Base-by-base conservation (phyloP, 2,888 invertebrate genomes). In the Drosophila hamatofila region DNA sequence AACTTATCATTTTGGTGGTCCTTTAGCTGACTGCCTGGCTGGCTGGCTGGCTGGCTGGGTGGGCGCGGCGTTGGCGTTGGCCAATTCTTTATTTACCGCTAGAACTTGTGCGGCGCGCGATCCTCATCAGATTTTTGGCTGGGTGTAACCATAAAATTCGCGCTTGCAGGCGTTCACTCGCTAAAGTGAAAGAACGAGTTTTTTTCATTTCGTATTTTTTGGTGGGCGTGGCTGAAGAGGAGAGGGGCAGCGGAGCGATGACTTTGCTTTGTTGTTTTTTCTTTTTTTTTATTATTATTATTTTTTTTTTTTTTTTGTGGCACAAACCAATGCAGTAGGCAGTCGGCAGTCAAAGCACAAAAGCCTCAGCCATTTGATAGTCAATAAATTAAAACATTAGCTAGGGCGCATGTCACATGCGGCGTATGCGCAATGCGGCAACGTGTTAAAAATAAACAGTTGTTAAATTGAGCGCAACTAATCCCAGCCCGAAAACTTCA, bases 131-230 rank as follows among this genome's bases (percentile, higher is more conserved):
- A 61, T 59, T 58, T 75, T 72, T 51, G 73, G 75, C 73, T 83
- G 87, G 91, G 91, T 90, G 91, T 90, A 83, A 56, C 90, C 91
- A 86, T 84, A 81, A 90, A 88, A 90, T 90, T 90, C 91, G 87
- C 91, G 89, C 91, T 89, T 80, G 81, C 75, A 78, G 80, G 75
- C 81, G 48, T 49, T 49, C 65, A 69, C 37, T 25, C 37, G 37
- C 21, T 33, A 79, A 79, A 80, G 75, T 82, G 76, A 88, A 88
- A 83, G 81, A 90, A 90, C 89, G 52, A 70, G 90, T 88, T 85
- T 57, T 21, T 37, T 25, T 9, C 27, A 30, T 48, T 42, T 42
- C 9, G 48, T 52, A 21, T 56, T 44, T 21, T 39, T 27, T 33
- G 16, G 21, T 55, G 77, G 88, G 89, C 88, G 83, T 81, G 89